These are phyloP conservation scores for Erpornis zantholeuca DNA, from an alignment of 2,113 vertebrate genomes.

Conservation along the genomic window DNA sequence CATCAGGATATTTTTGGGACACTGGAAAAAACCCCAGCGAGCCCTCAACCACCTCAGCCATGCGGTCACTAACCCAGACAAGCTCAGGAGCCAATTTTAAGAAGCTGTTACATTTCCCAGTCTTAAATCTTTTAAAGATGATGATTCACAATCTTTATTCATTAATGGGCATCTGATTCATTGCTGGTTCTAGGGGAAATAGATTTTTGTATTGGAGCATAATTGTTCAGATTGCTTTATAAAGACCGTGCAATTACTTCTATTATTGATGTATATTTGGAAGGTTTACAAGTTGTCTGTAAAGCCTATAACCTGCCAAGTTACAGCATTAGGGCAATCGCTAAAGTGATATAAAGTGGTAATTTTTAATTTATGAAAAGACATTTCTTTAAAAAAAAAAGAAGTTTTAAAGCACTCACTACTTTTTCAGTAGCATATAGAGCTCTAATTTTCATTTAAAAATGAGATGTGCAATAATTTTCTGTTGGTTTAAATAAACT, in stretches of 20 bases:
- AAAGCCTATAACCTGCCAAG: not conserved
- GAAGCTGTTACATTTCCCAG: not conserved
- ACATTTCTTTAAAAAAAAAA: not conserved
- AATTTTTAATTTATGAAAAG: constrained; percentile 15
- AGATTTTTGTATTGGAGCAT: constrained; percentile 1
- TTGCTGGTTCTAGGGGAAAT: not conserved
- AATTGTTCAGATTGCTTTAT: constrained; percentile 27
- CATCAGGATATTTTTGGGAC: not conserved
- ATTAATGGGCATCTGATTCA: constrained; percentile 41
- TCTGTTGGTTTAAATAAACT: not conserved
- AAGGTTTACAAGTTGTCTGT: not conserved
- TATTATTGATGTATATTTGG: not conserved
- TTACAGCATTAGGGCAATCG: not conserved
- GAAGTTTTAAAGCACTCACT: not conserved
- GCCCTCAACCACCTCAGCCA: not conserved
- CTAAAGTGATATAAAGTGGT: not conserved
- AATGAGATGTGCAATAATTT: not conserved
- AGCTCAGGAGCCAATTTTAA: not conserved
- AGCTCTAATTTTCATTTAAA: not conserved
- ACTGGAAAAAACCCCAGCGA: not conserved
- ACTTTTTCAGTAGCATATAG: not conserved
- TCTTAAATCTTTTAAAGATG: not conserved
- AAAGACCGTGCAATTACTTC: constrained; percentile 30
- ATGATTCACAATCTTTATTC: constrained; percentile 30
- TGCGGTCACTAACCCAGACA: not conserved